A percentile compares a stretch with the other conserved stretches of the same genome.
These are phyloP conservation scores for Campoplex capitator DNA, from an alignment of 2,888 invertebrate species.

Conservation along the genomic window DNA sequence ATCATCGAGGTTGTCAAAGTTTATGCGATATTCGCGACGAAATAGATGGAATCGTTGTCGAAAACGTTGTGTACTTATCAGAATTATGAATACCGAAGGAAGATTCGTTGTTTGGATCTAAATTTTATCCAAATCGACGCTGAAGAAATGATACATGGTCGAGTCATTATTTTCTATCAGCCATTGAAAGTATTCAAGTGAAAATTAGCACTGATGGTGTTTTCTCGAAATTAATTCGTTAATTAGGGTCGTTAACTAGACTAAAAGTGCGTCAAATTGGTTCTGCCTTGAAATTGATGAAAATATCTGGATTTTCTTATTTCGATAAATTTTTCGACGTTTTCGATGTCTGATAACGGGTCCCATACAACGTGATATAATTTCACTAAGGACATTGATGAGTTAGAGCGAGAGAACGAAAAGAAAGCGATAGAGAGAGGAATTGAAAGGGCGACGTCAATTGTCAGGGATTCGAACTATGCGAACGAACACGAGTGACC, in stretches of 20 bases:
- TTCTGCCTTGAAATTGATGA: not conserved
- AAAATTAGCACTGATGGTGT: not conserved
- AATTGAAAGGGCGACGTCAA: conserved; percentile 61
- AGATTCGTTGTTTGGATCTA: not conserved
- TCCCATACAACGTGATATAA: conserved; percentile 11
- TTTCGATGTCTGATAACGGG: conserved; percentile 5
- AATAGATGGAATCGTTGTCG: not conserved
- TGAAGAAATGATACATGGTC: not conserved
- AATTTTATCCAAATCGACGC: not conserved
- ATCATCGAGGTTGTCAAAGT: not conserved
- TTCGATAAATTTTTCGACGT: conserved; percentile 19
- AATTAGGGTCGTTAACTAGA: not conserved
- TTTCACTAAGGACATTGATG: conserved; percentile 34
- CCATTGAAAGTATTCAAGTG: no score
- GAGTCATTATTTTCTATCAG: not conserved
- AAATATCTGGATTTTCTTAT: not conserved
- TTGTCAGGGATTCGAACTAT: conserved; percentile 65
- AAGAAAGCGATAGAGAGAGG: conserved; percentile 24
- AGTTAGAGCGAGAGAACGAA: not conserved
- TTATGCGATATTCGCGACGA: no score
- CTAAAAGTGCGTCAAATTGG: not conserved
- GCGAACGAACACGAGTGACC: conserved; percentile 59
- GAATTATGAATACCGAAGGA: not conserved
- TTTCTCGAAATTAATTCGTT: not conserved
- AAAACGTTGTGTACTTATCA: not conserved